Evolutionary conservation across 2,888 invertebrate species (phyloP), one percentile per base, ranked within the genome.

Genomic region (Ashinkailepas kermadecensis): DNA sequence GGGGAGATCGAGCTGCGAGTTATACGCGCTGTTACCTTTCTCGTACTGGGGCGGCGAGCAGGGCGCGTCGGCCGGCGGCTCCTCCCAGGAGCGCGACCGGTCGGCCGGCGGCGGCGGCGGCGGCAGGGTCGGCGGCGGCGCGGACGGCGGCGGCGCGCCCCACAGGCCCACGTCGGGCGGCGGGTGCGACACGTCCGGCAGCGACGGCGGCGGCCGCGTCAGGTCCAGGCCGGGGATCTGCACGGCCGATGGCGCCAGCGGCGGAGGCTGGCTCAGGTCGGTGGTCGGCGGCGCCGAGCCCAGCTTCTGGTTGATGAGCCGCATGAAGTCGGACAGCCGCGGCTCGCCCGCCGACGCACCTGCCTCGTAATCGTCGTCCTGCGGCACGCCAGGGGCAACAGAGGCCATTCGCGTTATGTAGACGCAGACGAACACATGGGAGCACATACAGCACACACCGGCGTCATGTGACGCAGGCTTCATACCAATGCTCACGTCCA

Each of bases 181-280:
- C 23, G 78, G 78, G 54, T 54, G 74, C 15, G 23, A 11, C 21
- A 23, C 13, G 57, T 13, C 7, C 18, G 23, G 58, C 23, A 78
- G 58, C 57, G 78, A n/a, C 57, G 78, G 78, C 78, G 58, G 78
- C 57, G 78, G 78, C 57, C 57, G 57, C n/a, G 78, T 78, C 78
- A 78, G 58, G 78, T 78, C 78, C 78, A 78, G 78, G 12, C 78
- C 78, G 1, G 78, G 78, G 23, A 78, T 78, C n/a, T 57, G 57
- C n/a, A 56, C 58, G 23, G 23, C n/a, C 12, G 78, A 15, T 2
- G 78, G 21, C 25, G 56, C 78, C n/a, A 21, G 18, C 54, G 54
- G 54, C 18, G 74, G 54, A 18, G 74, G 18, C 23, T n/a, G 65
- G 23, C 23, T 23, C 18, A 23, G 1, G 23, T 11, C 10, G 10